Base-by-base conservation (phyloP, 2,797 vertebrate species). In the Menidia menidia region DNA sequence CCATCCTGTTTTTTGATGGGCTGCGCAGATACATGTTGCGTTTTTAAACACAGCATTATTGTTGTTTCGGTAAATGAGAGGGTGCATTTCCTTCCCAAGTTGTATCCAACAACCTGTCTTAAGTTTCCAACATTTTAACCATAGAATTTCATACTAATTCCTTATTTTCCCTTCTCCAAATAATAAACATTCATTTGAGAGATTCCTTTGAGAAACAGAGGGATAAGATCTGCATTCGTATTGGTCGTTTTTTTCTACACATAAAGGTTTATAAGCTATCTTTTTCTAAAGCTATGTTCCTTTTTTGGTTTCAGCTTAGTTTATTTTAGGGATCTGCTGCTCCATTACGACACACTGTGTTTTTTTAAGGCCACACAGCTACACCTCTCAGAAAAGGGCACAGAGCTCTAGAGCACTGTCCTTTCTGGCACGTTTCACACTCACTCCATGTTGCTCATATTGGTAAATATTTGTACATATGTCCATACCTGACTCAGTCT, bases 401-500 rank as follows among this genome's bases (percentile, higher is more conserved):
- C 15, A 32, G 54, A 45, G 45, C 57, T 60, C 47, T 35, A 45
- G 32, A 1, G 39, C 42, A 7, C 31, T 44, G 14, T 32, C 6
- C 10, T n/a, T 15, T 44, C 18, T 63, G 60, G 42, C 73, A 39
- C 3, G 10, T 51, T 44, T 19, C 32, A 44, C 18, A 59, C 62
- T 60, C 60, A 1, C 11, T 3, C 15, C 30, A 52, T 63, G 18
- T 60, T 18, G 31, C 57, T 64, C 3, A 0, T 30, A 19, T 6
- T 6, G 31, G 18, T 48, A 7, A 33, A 48, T 66, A 19, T 33
- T n/a, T 61, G 60, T 75, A 45, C 62, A 51, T 64, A 47, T 15
- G 45, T 68, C 56, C 50, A 42, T 80, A 81, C 78, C 73, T 83
- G 70, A 75, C 48, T 70, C 58, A 61, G 64, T 71, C 70, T 68